Conservation (phyloP, 2,888 invertebrate genomes). For the Sphaerophoria taeniata region DNA sequence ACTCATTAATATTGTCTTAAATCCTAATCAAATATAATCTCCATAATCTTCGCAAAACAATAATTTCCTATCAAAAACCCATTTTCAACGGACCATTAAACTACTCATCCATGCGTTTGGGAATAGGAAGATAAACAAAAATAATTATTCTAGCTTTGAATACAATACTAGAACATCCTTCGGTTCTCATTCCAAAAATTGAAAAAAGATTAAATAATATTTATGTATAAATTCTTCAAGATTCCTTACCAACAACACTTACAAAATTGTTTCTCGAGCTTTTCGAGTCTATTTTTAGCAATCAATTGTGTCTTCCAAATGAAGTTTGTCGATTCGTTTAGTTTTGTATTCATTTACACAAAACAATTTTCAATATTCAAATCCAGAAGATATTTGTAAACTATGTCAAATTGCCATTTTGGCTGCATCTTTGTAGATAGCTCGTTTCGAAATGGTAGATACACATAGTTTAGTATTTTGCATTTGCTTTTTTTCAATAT, state of each 20-base stretch:
- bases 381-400: conserved; percentile 41
- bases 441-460: background rate
- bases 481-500: conserved; percentile 22
- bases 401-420: conserved; percentile 34
- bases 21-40: background rate
- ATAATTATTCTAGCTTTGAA: background rate
- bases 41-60: background rate
- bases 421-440: conserved; percentile 9
- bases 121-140: no score
- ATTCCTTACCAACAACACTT: background rate
- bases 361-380: conserved; percentile 25
- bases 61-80: background rate
- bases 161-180: background rate
- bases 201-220: conserved; percentile 18
- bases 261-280: conserved; percentile 8
- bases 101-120: background rate
- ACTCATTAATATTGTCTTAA: background rate
- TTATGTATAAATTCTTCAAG: background rate
- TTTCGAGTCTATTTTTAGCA: conserved; percentile 60
- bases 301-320: conserved; percentile 61
- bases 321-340: conserved; percentile 33
- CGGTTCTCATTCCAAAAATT: conserved; percentile 4
- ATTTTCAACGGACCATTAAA: background rate
- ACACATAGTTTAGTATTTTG: conserved; percentile 11
- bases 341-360: conserved; percentile 45